Conservation (phyloP, 2,888 invertebrate genomes). For the Abrostola tripartita region DNA sequence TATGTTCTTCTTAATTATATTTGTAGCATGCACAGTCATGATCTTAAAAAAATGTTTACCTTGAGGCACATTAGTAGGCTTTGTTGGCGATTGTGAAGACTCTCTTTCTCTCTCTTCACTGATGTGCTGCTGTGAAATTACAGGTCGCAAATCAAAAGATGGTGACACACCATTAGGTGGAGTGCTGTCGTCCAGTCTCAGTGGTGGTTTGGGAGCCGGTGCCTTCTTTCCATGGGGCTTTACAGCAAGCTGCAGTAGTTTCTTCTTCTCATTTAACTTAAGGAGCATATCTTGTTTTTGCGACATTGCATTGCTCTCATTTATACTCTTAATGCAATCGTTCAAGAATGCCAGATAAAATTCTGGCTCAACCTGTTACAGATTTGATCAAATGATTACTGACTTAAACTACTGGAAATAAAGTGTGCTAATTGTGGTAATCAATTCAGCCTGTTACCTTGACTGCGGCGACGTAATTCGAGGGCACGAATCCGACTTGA, state of each 20-base stretch:
- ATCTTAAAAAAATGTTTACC: constrained; percentile 59
- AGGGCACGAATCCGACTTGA: constrained; percentile 95
- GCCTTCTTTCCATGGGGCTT: constrained; percentile 78
- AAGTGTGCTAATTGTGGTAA: constrained; percentile 47
- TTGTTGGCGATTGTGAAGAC: constrained; percentile 71
- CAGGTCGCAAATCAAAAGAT: constrained; percentile 81
- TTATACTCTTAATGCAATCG: constrained; percentile 90
- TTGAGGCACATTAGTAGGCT: constrained; percentile 64
- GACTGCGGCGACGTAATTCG: constrained; percentile 94
- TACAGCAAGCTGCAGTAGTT: constrained; percentile 83
- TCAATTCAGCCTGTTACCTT: constrained; percentile 87
- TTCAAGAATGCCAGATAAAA: constrained; percentile 92
- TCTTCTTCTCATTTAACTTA: constrained; percentile 90
- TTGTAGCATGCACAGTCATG: constrained; percentile 29
- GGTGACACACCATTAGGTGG: constrained; percentile 85
- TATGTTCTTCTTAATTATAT: background rate
- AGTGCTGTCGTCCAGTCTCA: constrained; percentile 78
- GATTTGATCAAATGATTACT: constrained; percentile 26
- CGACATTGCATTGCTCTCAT: constrained; percentile 76
- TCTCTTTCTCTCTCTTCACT: constrained; percentile 78
- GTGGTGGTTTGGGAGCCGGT: constrained; percentile 82
- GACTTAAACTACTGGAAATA: constrained; percentile 33
- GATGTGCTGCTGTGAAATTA: constrained; percentile 83
- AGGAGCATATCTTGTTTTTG: constrained; percentile 90
- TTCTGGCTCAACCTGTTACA: constrained; percentile 90